phyloP scores from a whole-genome alignment of 2,113 vertebrate species.

The Mormyrus lacerda region DNA sequence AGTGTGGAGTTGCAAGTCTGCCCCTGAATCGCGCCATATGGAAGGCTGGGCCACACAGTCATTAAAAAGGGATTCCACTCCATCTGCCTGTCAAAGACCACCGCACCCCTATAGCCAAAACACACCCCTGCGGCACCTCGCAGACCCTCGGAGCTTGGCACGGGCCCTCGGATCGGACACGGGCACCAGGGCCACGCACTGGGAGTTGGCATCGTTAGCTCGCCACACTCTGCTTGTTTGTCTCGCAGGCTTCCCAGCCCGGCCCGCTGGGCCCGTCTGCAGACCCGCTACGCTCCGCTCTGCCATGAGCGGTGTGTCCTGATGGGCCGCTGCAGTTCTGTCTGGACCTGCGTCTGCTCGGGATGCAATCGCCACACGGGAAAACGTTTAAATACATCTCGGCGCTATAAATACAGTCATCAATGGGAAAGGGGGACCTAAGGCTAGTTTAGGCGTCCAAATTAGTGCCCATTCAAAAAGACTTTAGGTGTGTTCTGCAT shows the following conservation, averaged over 20 bases:
- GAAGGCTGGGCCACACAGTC: slow-evolving; percentile 9
- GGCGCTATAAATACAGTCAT: background rate
- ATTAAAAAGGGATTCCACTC: slow-evolving; percentile 14
- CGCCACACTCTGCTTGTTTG: background rate
- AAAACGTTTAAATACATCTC: background rate
- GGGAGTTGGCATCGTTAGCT: background rate
- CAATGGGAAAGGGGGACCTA: background rate
- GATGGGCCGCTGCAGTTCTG: background rate
- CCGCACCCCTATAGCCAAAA: background rate
- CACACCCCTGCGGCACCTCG: background rate
- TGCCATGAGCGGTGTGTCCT: background rate
- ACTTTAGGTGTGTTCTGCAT: background rate
- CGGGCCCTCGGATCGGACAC: background rate
- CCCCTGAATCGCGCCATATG: background rate
- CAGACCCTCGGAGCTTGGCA: background rate
- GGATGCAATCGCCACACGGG: background rate
- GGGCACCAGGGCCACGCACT: background rate
- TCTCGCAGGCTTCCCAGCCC: background rate
- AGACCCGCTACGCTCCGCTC: background rate
- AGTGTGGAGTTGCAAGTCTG: background rate
- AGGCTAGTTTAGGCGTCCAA: background rate
- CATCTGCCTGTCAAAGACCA: slow-evolving; percentile 11
- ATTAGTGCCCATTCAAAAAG: background rate
- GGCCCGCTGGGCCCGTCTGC: background rate
- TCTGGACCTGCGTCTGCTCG: background rate